Conservation (phyloP, 2,888 invertebrate species). For the Polia nebulosa region DNA sequence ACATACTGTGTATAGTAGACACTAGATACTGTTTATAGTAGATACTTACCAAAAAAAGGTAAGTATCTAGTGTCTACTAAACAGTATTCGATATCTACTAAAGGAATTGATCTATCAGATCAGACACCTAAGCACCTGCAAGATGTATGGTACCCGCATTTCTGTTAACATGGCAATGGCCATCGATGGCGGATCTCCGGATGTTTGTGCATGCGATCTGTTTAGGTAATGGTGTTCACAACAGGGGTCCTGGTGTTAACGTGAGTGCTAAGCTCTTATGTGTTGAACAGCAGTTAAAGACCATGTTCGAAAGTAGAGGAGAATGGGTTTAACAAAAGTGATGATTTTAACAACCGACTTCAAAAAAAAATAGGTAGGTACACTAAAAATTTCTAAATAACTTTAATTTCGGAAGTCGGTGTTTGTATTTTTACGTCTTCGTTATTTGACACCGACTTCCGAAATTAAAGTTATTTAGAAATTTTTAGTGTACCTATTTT, state of each 20-base stretch:
- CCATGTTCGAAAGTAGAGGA: too few relatives aligned
- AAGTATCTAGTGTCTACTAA: background rate
- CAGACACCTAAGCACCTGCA: background rate
- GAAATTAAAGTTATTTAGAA: too few relatives aligned
- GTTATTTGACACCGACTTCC: too few relatives aligned
- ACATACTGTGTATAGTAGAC: too few relatives aligned
- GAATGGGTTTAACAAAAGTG: background rate
- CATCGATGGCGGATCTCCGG: conserved; percentile 6
- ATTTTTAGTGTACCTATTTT: too few relatives aligned
- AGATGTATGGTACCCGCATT: background rate
- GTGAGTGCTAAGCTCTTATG: background rate
- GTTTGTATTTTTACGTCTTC: too few relatives aligned
- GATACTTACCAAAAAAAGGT: too few relatives aligned
- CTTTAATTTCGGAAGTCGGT: too few relatives aligned
- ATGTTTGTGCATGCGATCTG: conserved; percentile 22
- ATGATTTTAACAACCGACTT: too few relatives aligned
- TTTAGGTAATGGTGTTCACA: conserved; percentile 13
- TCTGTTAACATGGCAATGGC: background rate
- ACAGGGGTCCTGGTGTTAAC: background rate
- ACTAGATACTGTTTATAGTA: too few relatives aligned
- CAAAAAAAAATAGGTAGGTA: too few relatives aligned
- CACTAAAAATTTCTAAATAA: too few relatives aligned
- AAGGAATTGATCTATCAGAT: background rate
- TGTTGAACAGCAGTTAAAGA: background rate
- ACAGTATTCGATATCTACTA: background rate